These are phyloP conservation scores for Tichodroma muraria DNA, from an alignment of 2,113 vertebrate genomes.

Conservation along the genomic window DNA sequence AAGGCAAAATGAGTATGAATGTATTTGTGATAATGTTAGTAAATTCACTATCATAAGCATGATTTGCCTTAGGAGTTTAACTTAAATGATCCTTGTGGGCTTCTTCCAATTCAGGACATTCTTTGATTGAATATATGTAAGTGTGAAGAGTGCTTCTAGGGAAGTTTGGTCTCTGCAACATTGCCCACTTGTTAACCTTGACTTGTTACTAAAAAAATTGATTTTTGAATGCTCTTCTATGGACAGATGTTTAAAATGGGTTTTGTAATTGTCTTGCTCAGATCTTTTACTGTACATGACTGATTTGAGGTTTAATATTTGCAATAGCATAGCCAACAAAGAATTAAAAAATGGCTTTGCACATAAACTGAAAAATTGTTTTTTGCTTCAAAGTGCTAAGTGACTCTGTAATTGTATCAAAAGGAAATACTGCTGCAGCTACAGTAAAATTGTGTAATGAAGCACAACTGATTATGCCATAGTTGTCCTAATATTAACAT, in stretches of 20 bases:
- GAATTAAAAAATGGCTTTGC: not conserved
- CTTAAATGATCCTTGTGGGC: not conserved
- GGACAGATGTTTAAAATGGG: not conserved
- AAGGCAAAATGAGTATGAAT: not conserved
- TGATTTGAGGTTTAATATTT: not conserved
- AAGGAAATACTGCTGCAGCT: not conserved
- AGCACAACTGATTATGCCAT: not conserved
- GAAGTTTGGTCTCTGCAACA: not conserved
- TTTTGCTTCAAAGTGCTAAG: not conserved
- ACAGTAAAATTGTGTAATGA: not conserved
- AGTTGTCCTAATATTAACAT: not conserved
- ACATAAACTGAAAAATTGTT: not conserved
- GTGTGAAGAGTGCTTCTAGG: not conserved
- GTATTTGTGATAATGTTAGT: not conserved
- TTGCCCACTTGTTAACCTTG: not conserved
- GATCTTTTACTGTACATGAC: not conserved
- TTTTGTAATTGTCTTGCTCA: not conserved
- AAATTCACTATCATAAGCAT: not conserved
- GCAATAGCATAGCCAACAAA: not conserved
- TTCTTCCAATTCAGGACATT: not conserved
- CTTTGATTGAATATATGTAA: not conserved
- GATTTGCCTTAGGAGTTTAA: not conserved
- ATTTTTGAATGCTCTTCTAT: not conserved
- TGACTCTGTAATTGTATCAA: not conserved
- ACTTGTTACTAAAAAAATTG: not conserved